Base-by-base conservation (phyloP, 2,797 vertebrate species). In the Falco columbarius region DNA sequence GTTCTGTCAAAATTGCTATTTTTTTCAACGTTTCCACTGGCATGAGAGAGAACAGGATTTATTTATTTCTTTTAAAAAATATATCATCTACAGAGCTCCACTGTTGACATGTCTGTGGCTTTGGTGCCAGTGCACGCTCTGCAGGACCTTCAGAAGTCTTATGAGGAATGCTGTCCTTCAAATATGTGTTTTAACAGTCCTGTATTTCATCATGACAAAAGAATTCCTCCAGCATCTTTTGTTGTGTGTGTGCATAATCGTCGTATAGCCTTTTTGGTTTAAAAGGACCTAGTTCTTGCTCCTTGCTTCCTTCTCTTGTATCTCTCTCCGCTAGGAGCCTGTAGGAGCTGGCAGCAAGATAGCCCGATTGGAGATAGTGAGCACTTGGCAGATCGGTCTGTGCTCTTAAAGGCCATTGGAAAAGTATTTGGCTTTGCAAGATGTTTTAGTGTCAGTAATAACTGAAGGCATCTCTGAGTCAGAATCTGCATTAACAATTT, bases 401-500 rank as follows among this genome's bases (percentile, higher is more conserved):
- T 88, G 51, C 93, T n/a, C 2, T 73, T 90, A 81, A 84, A 84
- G 65, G 51, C 70, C 67, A 72, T 59, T 92, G 81, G 56, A 55
- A 90, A 76, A 93, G 21, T 27, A 36, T 94, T 79, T 70, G 38
- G 70, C 55, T 96, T 94, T 91, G 52, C 85, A 95, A 59, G 75
- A 80, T 90, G 56, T 92, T 93, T 85, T 75, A 34, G 19, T 90
- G 51, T 90, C 47, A 86, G 73, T 76, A 76, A 58, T 68, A 71
- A 93, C 46, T 89, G 56, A 91, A 86, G 74, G n/a, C 90, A 91
- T 44, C 34, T 79, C 54, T 93, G 82, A 94, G 86, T 95, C 62
- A 97, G 72, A 98, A 96, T 61, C 36, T 86, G 27, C 54, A 49
- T 90, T 87, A 89, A 93, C 90, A 62, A 65, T 29, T 59, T 56